Percentiles rank a stretch among this genome's conserved stretches.
phyloP scores from a whole-genome alignment of 2,888 invertebrate genomes.

The Chaetogeoica ovagalla region DNA sequence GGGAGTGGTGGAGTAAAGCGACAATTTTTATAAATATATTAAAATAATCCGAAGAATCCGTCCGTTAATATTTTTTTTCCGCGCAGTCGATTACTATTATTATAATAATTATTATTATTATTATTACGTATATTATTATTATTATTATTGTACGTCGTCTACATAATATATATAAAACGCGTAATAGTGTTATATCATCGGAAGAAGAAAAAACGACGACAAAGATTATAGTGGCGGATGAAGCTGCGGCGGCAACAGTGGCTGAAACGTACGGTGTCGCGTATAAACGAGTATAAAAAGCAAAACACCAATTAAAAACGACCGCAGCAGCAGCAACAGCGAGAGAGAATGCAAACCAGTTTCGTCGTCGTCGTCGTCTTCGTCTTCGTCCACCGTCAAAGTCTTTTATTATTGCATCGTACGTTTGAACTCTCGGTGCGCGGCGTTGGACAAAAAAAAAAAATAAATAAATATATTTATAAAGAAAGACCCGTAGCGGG shows the following conservation, averaged over 20 bases:
- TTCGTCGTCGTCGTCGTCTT: neutral
- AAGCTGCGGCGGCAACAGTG: neutral
- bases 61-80: neutral
- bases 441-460: neutral
- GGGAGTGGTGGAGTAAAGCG: no score
- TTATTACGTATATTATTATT: no score
- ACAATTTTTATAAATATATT: neutral
- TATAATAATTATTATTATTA: neutral
- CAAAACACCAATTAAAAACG: conserved; percentile 38
- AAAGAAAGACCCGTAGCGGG: no score
- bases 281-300: neutral
- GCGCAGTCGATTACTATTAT: neutral
- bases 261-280: neutral
- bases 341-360: conserved; percentile 46
- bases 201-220: conserved; percentile 5
- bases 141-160: neutral
- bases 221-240: neutral
- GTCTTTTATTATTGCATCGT: neutral
- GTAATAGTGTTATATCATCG: no score
- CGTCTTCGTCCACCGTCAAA: neutral
- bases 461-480: no score
- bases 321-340: conserved; percentile 7
- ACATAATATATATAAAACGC: neutral
- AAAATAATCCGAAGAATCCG: conserved; percentile 12
- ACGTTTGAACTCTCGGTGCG: neutral